Conservation (phyloP, 2,888 invertebrate genomes). For the Escarpia spicata region DNA sequence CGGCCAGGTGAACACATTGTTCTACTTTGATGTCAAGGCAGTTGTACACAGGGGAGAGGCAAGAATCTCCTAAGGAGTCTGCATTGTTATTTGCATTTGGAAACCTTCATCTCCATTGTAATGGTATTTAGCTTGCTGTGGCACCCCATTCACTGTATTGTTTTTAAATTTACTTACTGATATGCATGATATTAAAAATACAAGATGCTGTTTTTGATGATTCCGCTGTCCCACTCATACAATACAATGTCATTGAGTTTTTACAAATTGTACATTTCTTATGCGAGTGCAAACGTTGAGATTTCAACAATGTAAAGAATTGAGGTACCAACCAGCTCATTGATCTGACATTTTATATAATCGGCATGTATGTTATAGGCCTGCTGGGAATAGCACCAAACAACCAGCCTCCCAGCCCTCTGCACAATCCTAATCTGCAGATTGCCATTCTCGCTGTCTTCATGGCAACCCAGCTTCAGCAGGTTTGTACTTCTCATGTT, state of each 20-base stretch:
- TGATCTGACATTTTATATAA: not conserved
- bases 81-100: not conserved
- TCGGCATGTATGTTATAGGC: not conserved
- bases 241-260: not conserved
- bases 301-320: not conserved
- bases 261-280: not conserved
- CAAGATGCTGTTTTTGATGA: not conserved
- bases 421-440: conserved; percentile 37
- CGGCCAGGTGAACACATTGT: not conserved
- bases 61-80: not conserved
- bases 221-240: not conserved
- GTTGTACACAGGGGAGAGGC: not conserved
- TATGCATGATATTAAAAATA: not conserved
- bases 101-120: not conserved
- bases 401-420: conserved; percentile 20
- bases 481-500: conserved; percentile 24
- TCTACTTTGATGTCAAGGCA: not conserved
- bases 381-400: not conserved
- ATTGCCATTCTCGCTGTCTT: conserved; percentile 36
- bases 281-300: not conserved
- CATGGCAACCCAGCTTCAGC: conserved; percentile 34
- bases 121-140: not conserved
- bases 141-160: not conserved
- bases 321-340: not conserved
- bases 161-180: not conserved